phyloP scores from a whole-genome alignment of 64 coral and sea anemone genomes.

The Catalaphyllia jardinei region DNA sequence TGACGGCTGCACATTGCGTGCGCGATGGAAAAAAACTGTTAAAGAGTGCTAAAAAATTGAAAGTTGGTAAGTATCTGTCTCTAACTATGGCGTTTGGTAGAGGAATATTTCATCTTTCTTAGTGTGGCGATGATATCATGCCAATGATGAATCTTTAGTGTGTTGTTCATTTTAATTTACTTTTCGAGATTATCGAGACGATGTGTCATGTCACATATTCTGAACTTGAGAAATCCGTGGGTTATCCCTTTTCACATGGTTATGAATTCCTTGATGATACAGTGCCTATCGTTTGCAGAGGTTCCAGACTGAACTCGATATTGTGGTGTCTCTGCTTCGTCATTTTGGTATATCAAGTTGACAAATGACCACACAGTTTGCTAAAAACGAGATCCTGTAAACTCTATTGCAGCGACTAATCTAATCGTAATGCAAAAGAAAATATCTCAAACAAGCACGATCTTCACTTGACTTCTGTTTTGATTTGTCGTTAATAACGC shows the following conservation, averaged over 20 bases:
- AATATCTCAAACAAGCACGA: background rate
- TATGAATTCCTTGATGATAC: background rate
- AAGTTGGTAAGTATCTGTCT: slow-evolving; percentile 37
- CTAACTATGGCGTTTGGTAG: background rate
- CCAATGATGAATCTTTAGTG: background rate
- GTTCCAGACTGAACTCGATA: background rate
- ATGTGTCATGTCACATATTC: background rate
- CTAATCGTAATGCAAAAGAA: background rate
- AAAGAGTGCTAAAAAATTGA: slow-evolving; percentile 44
- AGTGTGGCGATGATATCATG: background rate
- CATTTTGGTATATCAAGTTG: background rate
- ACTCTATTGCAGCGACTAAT: background rate
- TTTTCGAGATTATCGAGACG: background rate
- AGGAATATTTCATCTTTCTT: background rate
- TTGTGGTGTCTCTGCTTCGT: background rate
- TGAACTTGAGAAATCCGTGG: background rate
- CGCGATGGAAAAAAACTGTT: slow-evolving; percentile 57
- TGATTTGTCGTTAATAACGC: slow-evolving; percentile 21
- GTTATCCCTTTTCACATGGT: background rate
- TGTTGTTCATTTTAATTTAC: background rate
- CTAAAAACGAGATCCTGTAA: background rate
- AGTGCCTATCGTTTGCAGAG: background rate
- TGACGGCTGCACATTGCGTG: slow-evolving; percentile 71
- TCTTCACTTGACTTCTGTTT: slow-evolving; percentile 11
- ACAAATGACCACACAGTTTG: background rate